A percentile compares a stretch with the other conserved stretches of the same genome.
These are phyloP conservation scores for Pseudopipra pipra DNA, from an alignment of 2,113 vertebrate genomes.

Conservation along the genomic window DNA sequence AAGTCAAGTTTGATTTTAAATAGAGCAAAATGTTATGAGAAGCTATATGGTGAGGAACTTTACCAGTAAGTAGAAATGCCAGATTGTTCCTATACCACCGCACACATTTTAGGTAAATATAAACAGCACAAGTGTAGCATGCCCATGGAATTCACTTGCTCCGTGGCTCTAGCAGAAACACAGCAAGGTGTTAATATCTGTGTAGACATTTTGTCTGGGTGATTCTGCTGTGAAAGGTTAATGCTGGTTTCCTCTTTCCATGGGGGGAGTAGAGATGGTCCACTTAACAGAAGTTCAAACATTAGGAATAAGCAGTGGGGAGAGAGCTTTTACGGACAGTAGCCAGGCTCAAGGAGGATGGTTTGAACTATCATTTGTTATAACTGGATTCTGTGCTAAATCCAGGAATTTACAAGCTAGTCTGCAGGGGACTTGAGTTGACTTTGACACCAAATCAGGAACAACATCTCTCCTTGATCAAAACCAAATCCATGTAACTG, in stretches of 20 bases:
- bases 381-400: not conserved
- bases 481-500: not conserved
- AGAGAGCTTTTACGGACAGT: not conserved
- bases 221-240: not conserved
- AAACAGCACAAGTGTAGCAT: not conserved
- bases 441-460: not conserved
- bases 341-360: not conserved
- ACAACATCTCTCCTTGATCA: not conserved
- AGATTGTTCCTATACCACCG: not conserved
- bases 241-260: not conserved
- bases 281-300: not conserved
- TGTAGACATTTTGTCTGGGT: not conserved
- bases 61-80: not conserved
- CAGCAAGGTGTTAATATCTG: not conserved
- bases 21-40: not conserved
- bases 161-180: not conserved
- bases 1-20: not conserved
- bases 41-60: not conserved
- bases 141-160: not conserved
- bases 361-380: not conserved
- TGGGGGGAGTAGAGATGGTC: not conserved
- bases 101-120: not conserved
- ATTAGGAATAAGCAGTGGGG: not conserved
- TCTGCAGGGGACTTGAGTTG: not conserved
- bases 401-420: not conserved